These are phyloP conservation scores for Chouioia cunea DNA, from an alignment of 2,888 invertebrate species.

Conservation along the genomic window DNA sequence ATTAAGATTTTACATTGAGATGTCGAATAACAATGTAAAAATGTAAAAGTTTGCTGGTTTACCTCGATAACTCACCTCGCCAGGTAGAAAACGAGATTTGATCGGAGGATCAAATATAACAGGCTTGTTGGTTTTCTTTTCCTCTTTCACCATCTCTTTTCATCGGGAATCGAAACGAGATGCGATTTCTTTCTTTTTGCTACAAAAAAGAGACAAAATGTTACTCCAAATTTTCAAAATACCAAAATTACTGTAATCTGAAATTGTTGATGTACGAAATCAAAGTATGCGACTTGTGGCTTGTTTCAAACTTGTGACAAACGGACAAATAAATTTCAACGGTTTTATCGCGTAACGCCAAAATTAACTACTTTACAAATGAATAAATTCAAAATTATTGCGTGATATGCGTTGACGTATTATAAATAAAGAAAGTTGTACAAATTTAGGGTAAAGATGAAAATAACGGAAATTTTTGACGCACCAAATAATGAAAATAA, in stretches of 20 bases:
- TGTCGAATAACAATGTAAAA: background rate
- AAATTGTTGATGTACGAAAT: no score
- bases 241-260: no score
- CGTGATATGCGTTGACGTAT: background rate
- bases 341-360: background rate
- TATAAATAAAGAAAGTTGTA: conserved; percentile 1
- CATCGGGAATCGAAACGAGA: no score
- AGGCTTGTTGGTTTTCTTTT: conserved; percentile 1
- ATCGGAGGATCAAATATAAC: conserved; percentile 41
- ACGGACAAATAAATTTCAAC: conserved; percentile 8
- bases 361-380: conserved; percentile 1
- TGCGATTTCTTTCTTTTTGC: no score
- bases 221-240: no score
- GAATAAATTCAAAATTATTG: background rate
- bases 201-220: no score
- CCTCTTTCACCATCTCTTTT: conserved; percentile 17
- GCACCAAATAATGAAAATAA: conserved; percentile 10
- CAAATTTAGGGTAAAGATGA: conserved; percentile 9
- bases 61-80: conserved; percentile 42
- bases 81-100: conserved; percentile 47
- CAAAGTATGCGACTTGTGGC: no score
- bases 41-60: background rate
- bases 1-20: background rate
- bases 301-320: no score
- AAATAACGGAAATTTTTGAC: background rate